Evolutionary conservation across 2,888 invertebrate species (phyloP), one percentile per base, ranked within the genome.

Genomic region (Conops quadrifasciatus): DNA sequence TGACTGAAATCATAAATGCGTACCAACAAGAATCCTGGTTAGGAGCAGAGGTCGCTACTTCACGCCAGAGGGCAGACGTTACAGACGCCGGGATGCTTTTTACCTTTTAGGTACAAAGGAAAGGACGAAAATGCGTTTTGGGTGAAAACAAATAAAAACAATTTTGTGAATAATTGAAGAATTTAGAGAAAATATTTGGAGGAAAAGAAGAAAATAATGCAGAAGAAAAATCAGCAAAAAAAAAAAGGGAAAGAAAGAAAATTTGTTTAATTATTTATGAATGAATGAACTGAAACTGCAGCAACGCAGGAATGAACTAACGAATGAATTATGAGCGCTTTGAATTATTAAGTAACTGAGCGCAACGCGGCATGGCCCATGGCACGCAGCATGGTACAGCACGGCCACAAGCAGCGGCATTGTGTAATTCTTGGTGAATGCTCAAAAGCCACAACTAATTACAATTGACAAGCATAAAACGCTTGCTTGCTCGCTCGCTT

Each of bases 391-490:
- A 9, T 9, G 9, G 36, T 9, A 60, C 24, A 30, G 24, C 19
- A 30, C 49, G 43, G 51, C 49, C 19, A 36, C 62, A 68, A 49
- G 51, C 68, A 68, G 28, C 36, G 36, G 62, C 13, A 26, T 53
- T 70, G 43, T 64, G 64, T 58, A 71, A 72, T 75, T 76, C 73
- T 72, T 71, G 71, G 73, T 72, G 73, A 71, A 63, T 75, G 75
- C 72, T 74, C 72, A 77, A 75, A 73, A 73, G 75, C 73, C 75
- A 68, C 47, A 62, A 68, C 68, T 68, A 68, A 68, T 68, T 67
- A 58, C 67, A 43, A 75, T 73, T 79, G 78, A 78, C 83, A 82
- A 77, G 78, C 78, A 78, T 36, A 36, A 79, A 43, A 51, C 67
- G 64, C 16, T 53, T 24, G 65, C 65, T 45, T 43, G 76, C 75